A percentile compares a stretch with the other conserved stretches of the same genome.
Evolutionary conservation across 2,797 vertebrate species (phyloP).

Genomic region (Sebastes vulpes): DNA sequence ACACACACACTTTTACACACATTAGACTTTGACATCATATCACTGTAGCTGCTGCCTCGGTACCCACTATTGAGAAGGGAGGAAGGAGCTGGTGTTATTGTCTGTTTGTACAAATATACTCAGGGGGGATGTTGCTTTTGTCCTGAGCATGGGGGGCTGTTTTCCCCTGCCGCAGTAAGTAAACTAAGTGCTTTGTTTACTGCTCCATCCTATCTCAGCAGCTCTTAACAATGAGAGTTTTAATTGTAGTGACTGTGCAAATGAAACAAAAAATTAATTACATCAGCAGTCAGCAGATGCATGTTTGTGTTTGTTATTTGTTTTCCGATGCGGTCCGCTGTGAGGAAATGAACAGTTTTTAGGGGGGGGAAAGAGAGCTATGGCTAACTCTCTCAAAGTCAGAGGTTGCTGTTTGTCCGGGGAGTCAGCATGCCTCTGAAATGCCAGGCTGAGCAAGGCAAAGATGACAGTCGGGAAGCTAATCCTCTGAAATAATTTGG

Average conservation of each 20-base stretch:
- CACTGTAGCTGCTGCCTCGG: slow-evolving; percentile 27
- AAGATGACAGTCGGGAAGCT: slow-evolving; percentile 77
- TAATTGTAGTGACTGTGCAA: slow-evolving; percentile 45
- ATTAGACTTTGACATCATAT: slow-evolving; percentile 25
- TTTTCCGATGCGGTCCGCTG: background rate
- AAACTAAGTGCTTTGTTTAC: slow-evolving; percentile 46
- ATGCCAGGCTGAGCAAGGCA: slow-evolving; percentile 61
- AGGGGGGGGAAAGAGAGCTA: background rate
- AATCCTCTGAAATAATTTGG: slow-evolving; percentile 81
- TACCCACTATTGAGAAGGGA: slow-evolving; percentile 1
- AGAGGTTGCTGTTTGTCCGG: slow-evolving; percentile 66
- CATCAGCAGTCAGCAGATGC: slow-evolving; percentile 17
- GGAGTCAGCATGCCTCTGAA: slow-evolving; percentile 67
- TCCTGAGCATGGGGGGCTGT: slow-evolving; percentile 14
- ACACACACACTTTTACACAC: slow-evolving; percentile 19
- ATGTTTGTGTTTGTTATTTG: slow-evolving; percentile 4
- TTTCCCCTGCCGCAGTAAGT: slow-evolving; percentile 37
- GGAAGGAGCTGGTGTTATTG: slow-evolving; percentile 40
- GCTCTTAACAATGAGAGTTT: slow-evolving; percentile 26
- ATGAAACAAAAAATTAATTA: slow-evolving; percentile 14
- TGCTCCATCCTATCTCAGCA: slow-evolving; percentile 11
- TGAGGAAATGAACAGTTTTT: background rate
- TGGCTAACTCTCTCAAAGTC: slow-evolving; percentile 62
- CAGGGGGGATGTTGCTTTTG: slow-evolving; percentile 38
- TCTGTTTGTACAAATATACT: slow-evolving; percentile 58